Conservation (phyloP, 2,113 vertebrate species). For the Cygnus buccinator region DNA sequence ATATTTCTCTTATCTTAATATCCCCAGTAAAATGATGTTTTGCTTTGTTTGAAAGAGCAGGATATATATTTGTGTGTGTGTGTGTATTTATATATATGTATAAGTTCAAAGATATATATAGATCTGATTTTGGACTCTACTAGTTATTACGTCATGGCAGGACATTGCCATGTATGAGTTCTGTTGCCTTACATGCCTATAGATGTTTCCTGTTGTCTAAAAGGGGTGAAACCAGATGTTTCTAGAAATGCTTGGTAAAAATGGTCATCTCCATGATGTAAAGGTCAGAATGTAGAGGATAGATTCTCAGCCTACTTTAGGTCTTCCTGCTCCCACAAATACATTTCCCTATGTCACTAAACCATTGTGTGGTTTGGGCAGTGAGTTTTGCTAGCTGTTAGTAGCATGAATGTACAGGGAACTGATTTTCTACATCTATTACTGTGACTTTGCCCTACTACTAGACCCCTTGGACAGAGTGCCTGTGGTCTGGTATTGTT, state of each 20-base stretch:
- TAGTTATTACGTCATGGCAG: background rate
- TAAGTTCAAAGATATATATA: background rate
- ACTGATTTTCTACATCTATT: background rate
- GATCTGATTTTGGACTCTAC: background rate
- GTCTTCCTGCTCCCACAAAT: background rate
- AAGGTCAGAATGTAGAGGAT: background rate
- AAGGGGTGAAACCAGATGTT: background rate
- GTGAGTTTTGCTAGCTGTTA: background rate
- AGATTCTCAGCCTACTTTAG: background rate
- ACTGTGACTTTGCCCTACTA: background rate
- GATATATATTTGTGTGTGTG: background rate
- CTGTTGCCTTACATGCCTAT: background rate
- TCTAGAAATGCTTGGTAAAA: background rate
- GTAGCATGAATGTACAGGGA: background rate
- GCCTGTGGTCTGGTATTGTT: background rate
- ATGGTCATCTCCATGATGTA: background rate
- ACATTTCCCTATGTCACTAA: background rate
- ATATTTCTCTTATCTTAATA: background rate
- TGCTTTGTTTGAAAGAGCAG: background rate
- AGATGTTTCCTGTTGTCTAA: background rate
- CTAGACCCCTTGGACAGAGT: background rate
- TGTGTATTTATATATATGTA: no score
- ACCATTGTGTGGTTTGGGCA: background rate
- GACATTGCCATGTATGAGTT: background rate
- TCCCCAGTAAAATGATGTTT: background rate